Evolutionary conservation across 1,140 invertebrate genomes (phyloP), one percentile per base, ranked within the genome.

Genomic region (Leptopilina clavipes): DNA sequence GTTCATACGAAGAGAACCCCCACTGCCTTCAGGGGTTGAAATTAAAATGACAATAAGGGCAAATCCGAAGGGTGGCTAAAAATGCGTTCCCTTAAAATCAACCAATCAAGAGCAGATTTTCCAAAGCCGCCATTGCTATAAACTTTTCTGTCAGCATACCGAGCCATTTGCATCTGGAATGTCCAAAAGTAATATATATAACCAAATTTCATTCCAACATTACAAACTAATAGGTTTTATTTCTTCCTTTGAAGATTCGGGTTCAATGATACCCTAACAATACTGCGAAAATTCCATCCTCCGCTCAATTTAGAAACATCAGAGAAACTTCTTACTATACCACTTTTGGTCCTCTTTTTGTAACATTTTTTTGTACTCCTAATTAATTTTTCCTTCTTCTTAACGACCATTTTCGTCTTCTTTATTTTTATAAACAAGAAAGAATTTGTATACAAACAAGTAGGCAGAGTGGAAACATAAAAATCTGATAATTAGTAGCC

Each of bases 31-130:
- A 65, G 83, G 83, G 84, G 81, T 89, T 86, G 85, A 89, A 89
- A 90, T 90, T 89, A 90, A 90, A 90, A 90, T 90, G 89, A 90
- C 89, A 90, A 90, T 89, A 86, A 89, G 85, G 86, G 86, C 85
- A 86, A 87, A 89, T 86, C 85, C 86, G 84, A 87, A 87, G 89
- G 89, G 89, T 86, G 88, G 86, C 85, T 84, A 86, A 89, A 89
- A 89, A 86, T 84, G 84, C 83, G 85, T 83, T 87, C 83, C 83
- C 86, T 82, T 81, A 83, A 83, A 80, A 73, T 72, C 85, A 79
- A 80, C 89, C 89, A 90, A 90, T 90, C 89, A 85, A 84, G 82
- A 83, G 78, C 81, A 83, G 76, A 82, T 83, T 79, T 74, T 72
- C 70, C 70, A 75, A 80, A 77, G 84, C 84, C 87, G 88, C 89